Conservation (phyloP, 2,888 invertebrate species). For the Caenorhabditis uteleia region DNA sequence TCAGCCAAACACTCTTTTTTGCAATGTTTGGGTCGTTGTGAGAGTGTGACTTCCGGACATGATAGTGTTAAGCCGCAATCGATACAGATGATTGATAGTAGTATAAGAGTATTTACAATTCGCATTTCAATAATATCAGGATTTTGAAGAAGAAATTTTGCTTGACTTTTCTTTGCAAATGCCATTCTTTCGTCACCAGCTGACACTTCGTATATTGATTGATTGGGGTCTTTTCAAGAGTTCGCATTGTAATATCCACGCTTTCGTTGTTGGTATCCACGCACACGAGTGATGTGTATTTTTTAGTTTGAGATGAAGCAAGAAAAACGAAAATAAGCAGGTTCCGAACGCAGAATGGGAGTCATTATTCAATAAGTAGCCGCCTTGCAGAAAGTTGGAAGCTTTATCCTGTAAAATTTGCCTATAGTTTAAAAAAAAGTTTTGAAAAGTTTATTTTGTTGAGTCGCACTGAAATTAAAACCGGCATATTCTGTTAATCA, state of each 20-base stretch:
- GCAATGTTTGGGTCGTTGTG: conserved; percentile 39
- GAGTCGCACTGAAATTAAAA: too few species aligned
- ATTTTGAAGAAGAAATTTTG: conserved; percentile 18
- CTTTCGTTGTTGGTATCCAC: too few species aligned
- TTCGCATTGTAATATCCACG: conserved; percentile 29
- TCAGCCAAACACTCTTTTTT: conserved; percentile 80
- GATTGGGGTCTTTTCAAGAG: conserved; percentile 32
- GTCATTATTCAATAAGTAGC: too few species aligned
- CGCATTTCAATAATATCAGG: conserved; percentile 3
- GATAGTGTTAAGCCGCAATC: conserved; percentile 7
- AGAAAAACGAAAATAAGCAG: too few species aligned
- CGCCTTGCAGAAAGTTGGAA: too few species aligned
- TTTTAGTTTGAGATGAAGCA: too few species aligned
- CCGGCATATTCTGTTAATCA: too few species aligned
- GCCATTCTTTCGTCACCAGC: conserved; percentile 36
- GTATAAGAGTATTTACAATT: conserved; percentile 4
- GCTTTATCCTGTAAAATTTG: too few species aligned
- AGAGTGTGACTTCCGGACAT: conserved; percentile 26
- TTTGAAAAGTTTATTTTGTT: too few species aligned
- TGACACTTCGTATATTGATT: conserved; percentile 37
- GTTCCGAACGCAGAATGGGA: too few species aligned
- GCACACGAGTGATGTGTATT: too few species aligned
- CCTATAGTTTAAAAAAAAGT: too few species aligned
- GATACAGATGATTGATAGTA: conserved; percentile 1
- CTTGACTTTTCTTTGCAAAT: conserved; percentile 8